phyloP scores from a whole-genome alignment of 2,797 vertebrate species.

The Peromyscus nudipes region DNA sequence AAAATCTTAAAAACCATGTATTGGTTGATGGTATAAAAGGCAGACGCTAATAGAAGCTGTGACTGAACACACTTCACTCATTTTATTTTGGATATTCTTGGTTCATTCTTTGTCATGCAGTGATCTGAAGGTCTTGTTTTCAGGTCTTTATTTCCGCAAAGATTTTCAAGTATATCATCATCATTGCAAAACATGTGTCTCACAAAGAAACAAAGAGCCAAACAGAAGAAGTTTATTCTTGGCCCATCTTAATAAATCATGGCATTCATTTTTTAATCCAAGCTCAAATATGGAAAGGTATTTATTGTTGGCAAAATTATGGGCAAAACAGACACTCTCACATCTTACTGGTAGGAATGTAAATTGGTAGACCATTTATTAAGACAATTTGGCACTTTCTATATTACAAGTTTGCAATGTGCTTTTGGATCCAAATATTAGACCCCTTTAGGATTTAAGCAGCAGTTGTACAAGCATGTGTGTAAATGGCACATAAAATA shows the following conservation, averaged over 20 bases:
- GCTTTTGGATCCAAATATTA: constrained; percentile 56
- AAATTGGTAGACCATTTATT: constrained; percentile 71
- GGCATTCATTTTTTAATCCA: constrained; percentile 75
- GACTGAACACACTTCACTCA: not conserved
- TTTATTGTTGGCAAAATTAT: constrained; percentile 71
- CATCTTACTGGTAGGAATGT: constrained; percentile 64
- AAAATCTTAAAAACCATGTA: constrained; percentile 37
- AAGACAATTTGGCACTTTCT: constrained; percentile 69
- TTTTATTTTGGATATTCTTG: not conserved
- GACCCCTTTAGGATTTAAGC: constrained; percentile 32
- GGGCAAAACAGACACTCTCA: constrained; percentile 31
- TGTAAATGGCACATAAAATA: not conserved
- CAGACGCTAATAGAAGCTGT: not conserved
- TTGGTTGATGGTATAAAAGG: not conserved
- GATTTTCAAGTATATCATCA: constrained; percentile 26
- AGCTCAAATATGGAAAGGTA: constrained; percentile 63
- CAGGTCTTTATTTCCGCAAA: not conserved
- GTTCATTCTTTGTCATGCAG: not conserved
- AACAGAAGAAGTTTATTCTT: constrained; percentile 64
- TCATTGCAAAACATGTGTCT: constrained; percentile 6
- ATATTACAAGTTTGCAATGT: constrained; percentile 11
- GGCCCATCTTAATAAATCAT: constrained; percentile 72
- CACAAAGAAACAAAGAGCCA: constrained; percentile 51
- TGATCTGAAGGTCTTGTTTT: constrained; percentile 13
- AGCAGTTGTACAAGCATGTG: not conserved